Evolutionary conservation across 2,113 vertebrate species (phyloP).

Genomic region (Setophaga coronata): DNA sequence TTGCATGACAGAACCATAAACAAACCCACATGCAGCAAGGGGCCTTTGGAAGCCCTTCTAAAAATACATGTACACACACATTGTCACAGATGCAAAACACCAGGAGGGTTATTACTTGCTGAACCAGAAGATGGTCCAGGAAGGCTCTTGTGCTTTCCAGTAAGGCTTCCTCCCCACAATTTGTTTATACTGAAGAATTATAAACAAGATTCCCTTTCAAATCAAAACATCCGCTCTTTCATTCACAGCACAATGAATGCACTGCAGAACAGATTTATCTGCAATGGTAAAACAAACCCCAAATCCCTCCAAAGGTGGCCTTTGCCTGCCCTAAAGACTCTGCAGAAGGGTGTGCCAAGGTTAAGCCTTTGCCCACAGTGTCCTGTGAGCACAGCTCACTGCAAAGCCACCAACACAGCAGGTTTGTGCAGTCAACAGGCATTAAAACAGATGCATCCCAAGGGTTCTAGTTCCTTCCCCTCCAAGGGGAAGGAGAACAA

Average conservation of each 20-base stretch:
- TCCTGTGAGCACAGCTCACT: neutral
- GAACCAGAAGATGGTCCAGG: neutral
- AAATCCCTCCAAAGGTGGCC: neutral
- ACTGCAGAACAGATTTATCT: neutral
- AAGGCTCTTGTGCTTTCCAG: neutral
- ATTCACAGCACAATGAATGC: neutral
- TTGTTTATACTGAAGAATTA: neutral
- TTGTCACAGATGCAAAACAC: neutral
- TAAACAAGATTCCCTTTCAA: neutral
- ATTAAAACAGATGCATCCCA: neutral
- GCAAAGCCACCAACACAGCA: neutral
- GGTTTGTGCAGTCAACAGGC: neutral
- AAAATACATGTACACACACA: neutral
- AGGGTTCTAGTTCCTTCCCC: neutral
- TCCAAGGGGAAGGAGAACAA: neutral
- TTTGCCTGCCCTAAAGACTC: neutral
- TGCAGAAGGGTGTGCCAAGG: neutral
- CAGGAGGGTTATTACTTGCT: neutral
- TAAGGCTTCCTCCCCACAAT: neutral
- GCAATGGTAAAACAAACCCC: neutral
- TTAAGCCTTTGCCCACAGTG: neutral
- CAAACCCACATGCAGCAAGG: neutral
- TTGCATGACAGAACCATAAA: neutral
- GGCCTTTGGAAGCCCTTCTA: neutral
- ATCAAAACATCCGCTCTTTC: neutral